A percentile compares a stretch with the other conserved stretches of the same genome.
Evolutionary conservation across 2,888 invertebrate genomes (phyloP).

Genomic region (Philopedon plagiatum): DNA sequence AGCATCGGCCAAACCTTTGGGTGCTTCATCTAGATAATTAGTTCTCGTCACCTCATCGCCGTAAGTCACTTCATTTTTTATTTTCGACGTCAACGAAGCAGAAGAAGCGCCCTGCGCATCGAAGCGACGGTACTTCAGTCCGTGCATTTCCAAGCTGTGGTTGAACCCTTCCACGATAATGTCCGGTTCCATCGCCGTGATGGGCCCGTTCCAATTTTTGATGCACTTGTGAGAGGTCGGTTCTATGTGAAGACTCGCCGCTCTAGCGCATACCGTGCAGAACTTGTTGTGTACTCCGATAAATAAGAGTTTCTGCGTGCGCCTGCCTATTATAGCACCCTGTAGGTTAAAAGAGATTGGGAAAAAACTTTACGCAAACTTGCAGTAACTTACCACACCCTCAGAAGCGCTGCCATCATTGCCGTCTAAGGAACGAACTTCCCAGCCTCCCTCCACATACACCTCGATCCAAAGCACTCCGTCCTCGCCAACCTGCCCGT

Average conservation of each 20-base stretch:
- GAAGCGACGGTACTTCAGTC: slow-evolving; percentile 38
- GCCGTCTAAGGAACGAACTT: slow-evolving; percentile 50
- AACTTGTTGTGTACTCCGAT: slow-evolving; percentile 53
- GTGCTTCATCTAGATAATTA: too few relatives aligned
- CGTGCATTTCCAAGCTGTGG: slow-evolving; percentile 46
- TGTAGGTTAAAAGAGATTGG: not conserved
- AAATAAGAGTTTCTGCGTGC: slow-evolving; percentile 48
- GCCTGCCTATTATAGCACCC: slow-evolving; percentile 44
- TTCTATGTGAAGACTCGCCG: not conserved
- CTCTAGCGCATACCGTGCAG: slow-evolving; percentile 45
- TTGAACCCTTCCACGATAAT: slow-evolving; percentile 51
- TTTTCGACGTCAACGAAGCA: slow-evolving; percentile 8
- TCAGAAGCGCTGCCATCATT: slow-evolving; percentile 52
- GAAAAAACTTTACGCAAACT: too few relatives aligned
- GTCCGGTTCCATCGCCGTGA: slow-evolving; percentile 51
- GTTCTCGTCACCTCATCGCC: not conserved
- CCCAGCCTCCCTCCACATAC: slow-evolving; percentile 55
- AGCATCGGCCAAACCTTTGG: too few relatives aligned
- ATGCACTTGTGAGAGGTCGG: slow-evolving; percentile 35
- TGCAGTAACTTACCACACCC: slow-evolving; percentile 50
- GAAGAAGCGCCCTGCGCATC: slow-evolving; percentile 53
- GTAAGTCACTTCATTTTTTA: not conserved
- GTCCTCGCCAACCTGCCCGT: not conserved
- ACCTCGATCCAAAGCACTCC: slow-evolving; percentile 40
- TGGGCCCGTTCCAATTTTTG: slow-evolving; percentile 51